phyloP scores from a whole-genome alignment of 1,140 invertebrate genomes.

The Dermatophagoides farinae region DNA sequence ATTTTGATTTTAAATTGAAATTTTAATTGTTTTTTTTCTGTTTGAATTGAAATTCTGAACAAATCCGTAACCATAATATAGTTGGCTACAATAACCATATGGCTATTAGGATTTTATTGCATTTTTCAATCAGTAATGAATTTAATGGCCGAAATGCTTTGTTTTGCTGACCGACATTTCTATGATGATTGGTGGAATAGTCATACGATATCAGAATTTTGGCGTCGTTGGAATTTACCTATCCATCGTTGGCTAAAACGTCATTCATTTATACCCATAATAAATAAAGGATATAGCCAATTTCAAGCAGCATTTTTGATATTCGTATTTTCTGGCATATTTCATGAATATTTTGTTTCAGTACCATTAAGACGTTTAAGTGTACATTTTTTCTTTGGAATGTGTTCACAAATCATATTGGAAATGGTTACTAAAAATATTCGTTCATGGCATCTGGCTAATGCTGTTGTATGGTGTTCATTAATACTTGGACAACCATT shows the following conservation, averaged over 20 bases:
- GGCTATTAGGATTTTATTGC: not conserved
- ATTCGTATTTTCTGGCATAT: not conserved
- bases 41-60: not conserved
- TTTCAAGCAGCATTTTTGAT: not conserved
- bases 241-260: not conserved
- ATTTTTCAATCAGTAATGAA: not conserved
- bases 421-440: not conserved
- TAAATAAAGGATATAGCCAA: not conserved
- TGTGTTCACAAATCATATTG: not conserved
- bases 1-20: not conserved
- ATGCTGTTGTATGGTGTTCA: not conserved
- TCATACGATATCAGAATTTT: not conserved
- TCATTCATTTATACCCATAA: not conserved
- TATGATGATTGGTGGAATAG: conserved; percentile 3
- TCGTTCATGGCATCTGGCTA: not conserved
- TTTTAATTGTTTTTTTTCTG: not conserved
- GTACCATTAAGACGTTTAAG: not conserved
- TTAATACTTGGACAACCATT: not conserved
- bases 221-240: not conserved
- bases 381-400: not conserved
- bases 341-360: conserved; percentile 2
- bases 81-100: not conserved
- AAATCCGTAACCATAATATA: not conserved
- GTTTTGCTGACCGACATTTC: conserved; percentile 3
- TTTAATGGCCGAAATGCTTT: not conserved